These are phyloP conservation scores for Triplophysa yarkandensis DNA, from an alignment of 2,797 vertebrate genomes.

Conservation along the genomic window DNA sequence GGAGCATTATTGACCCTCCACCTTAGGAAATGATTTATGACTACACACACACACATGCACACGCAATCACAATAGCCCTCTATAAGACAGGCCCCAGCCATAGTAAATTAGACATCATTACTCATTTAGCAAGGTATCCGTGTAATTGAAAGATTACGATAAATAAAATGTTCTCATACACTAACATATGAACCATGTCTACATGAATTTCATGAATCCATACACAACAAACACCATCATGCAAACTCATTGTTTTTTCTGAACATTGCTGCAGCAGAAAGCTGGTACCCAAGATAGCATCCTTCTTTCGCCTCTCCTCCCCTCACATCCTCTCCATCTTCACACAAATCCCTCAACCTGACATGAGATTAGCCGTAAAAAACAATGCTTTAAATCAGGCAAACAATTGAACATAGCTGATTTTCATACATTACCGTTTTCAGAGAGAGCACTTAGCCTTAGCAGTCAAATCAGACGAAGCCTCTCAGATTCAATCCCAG, in stretches of 20 bases:
- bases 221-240: neutral
- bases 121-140: no score
- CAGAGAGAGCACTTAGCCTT: constrained; percentile 63
- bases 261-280: constrained; percentile 40
- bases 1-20: neutral
- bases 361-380: constrained; percentile 41
- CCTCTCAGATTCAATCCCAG: constrained; percentile 61
- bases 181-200: constrained; percentile 14
- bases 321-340: constrained; percentile 40
- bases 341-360: constrained; percentile 35
- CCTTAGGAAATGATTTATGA: neutral
- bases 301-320: constrained; percentile 63
- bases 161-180: constrained; percentile 8
- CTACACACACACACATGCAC: constrained; percentile 19
- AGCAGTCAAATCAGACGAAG: constrained; percentile 69
- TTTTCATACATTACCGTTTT: constrained; percentile 71
- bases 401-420: constrained; percentile 53
- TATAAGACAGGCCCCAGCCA: neutral
- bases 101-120: constrained; percentile 18
- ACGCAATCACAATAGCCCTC: constrained; percentile 22
- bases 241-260: constrained; percentile 20
- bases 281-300: constrained; percentile 49
- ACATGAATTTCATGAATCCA: neutral
- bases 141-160: constrained; percentile 15
- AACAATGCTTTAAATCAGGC: constrained; percentile 44